A percentile compares a stretch with the other conserved stretches of the same genome.
Conservation (phyloP, 2,888 invertebrate species). For the Pristionchus entomophagus region DNA sequence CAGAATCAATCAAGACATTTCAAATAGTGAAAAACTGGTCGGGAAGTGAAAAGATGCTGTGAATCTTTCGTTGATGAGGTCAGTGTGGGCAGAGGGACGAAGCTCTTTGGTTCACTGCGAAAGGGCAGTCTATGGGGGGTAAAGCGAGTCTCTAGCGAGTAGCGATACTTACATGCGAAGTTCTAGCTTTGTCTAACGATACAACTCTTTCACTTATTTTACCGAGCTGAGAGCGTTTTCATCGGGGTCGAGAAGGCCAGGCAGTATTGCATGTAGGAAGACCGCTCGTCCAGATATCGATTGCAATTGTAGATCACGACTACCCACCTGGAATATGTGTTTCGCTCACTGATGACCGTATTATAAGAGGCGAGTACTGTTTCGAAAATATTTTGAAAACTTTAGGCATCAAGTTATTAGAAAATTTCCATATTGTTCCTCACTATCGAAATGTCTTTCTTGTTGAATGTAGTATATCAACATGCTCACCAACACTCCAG, state of each 20-base stretch:
- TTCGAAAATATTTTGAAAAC: too few relatives aligned
- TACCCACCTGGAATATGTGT: slow-evolving; percentile 47
- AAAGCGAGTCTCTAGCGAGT: background rate
- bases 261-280: slow-evolving; percentile 74
- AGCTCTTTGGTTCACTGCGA: background rate
- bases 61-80: background rate
- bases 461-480: too few relatives aligned
- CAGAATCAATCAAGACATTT: background rate
- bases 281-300: slow-evolving; percentile 71
- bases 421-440: too few relatives aligned
- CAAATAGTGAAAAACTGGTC: background rate
- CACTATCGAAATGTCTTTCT: too few relatives aligned
- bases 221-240: slow-evolving; percentile 69
- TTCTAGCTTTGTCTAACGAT: too few relatives aligned
- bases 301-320: slow-evolving; percentile 70
- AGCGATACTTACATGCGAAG: background rate
- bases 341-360: too few relatives aligned
- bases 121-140: background rate
- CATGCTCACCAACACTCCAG: slow-evolving; percentile 70
- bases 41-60: background rate
- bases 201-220: background rate
- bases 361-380: too few relatives aligned
- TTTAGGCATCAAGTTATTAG: too few relatives aligned
- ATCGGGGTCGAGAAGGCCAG: slow-evolving; percentile 75
- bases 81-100: background rate